Evolutionary conservation across 2,888 invertebrate species (phyloP).

Genomic region (Agriotes lineatus): DNA sequence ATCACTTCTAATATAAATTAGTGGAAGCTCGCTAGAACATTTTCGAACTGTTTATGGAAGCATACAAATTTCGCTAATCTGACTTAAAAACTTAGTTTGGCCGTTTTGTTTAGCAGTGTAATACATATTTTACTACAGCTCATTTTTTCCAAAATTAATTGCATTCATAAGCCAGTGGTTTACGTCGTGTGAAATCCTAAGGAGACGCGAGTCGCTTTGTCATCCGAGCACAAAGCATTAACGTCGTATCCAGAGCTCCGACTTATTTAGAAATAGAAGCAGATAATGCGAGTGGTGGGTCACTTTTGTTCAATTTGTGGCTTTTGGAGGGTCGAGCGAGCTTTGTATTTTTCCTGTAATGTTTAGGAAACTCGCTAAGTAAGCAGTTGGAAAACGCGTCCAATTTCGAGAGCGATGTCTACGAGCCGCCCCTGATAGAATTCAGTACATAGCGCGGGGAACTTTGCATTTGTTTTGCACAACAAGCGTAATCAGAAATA

Average conservation of each 20-base stretch:
- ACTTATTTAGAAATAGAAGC: slow-evolving; percentile 11
- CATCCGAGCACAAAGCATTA: not conserved
- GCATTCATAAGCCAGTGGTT: too few species aligned
- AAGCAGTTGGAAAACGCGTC: not conserved
- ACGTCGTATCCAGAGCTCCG: not conserved
- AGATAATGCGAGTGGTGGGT: not conserved
- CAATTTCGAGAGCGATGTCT: not conserved
- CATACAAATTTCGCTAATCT: too few species aligned
- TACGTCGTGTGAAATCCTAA: not conserved
- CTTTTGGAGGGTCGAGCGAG: not conserved
- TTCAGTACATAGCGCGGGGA: slow-evolving; percentile 14
- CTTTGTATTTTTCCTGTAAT: slow-evolving; percentile 1
- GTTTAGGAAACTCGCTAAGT: slow-evolving; percentile 11
- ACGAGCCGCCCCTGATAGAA: not conserved
- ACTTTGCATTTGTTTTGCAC: slow-evolving; percentile 38
- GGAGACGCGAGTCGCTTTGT: not conserved
- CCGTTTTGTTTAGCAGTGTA: too few species aligned
- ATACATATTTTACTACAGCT: too few species aligned
- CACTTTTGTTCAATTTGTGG: slow-evolving; percentile 5
- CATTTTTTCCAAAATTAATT: too few species aligned
- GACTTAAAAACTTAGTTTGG: too few species aligned
- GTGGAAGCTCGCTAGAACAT: too few species aligned
- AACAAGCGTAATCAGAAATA: slow-evolving; percentile 41
- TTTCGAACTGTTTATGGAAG: too few species aligned
- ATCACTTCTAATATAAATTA: too few species aligned